A percentile compares a stretch with the other conserved stretches of the same genome.
phyloP scores from a whole-genome alignment of 1,140 invertebrate species.

The Bombus soroeensis region DNA sequence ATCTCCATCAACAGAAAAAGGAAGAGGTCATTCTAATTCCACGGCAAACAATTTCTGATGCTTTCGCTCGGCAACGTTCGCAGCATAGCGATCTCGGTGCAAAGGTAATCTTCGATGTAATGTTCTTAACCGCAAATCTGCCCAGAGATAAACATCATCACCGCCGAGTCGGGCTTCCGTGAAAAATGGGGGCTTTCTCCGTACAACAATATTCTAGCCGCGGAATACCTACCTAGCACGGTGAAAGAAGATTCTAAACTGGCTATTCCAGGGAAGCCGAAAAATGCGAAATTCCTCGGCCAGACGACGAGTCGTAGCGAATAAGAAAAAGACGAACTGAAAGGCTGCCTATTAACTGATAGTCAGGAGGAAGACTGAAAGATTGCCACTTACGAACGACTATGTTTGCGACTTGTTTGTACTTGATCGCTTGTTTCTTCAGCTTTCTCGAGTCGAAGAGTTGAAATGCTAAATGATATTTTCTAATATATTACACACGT shows the following conservation, averaged over 20 bases:
- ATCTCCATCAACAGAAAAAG: background rate
- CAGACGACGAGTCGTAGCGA: constrained; percentile 5
- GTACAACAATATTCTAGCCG: constrained; percentile 13
- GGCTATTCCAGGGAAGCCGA: constrained; percentile 23
- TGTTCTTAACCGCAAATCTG: constrained; percentile 44
- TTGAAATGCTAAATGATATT: background rate
- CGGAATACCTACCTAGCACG: constrained; percentile 33
- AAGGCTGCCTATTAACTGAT: constrained; percentile 23
- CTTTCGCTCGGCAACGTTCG: no score
- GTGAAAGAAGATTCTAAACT: constrained; percentile 27
- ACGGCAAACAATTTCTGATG: background rate
- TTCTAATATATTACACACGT: no score
- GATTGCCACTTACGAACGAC: constrained; percentile 21
- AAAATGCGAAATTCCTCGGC: constrained; percentile 51
- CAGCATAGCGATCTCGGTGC: background rate
- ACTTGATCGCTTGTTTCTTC: background rate
- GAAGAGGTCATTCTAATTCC: constrained; percentile 2
- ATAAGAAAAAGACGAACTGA: background rate
- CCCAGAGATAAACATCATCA: constrained; percentile 35
- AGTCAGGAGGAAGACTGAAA: background rate
- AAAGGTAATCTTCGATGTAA: constrained; percentile 39
- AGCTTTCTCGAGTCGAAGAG: background rate
- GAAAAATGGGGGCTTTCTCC: constrained; percentile 37
- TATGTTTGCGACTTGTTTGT: background rate
- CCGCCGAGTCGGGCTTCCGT: constrained; percentile 21